Evolutionary conservation across 2,113 vertebrate genomes (phyloP).

Genomic region (Balaeniceps rex): DNA sequence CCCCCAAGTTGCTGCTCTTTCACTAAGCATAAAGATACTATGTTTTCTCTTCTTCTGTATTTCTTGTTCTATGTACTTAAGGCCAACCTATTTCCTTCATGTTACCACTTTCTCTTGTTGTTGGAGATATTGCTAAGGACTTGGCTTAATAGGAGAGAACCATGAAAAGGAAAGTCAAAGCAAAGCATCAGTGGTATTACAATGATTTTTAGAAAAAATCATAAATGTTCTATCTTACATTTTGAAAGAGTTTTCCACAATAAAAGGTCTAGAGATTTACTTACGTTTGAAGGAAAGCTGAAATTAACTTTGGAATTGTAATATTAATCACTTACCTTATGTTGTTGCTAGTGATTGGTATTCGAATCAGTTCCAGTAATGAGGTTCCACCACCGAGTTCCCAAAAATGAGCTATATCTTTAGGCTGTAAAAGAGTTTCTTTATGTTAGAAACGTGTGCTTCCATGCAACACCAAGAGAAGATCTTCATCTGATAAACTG

Average conservation of each 20-base stretch:
- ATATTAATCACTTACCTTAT: conserved; percentile 73
- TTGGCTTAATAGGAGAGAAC: background rate
- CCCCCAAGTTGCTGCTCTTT: background rate
- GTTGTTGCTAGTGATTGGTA: conserved; percentile 82
- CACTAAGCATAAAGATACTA: background rate
- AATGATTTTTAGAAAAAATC: background rate
- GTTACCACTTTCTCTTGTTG: background rate
- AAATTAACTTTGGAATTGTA: background rate
- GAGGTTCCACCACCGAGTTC: conserved; percentile 94
- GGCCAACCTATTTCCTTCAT: background rate
- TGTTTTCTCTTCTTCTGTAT: background rate
- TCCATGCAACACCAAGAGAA: background rate
- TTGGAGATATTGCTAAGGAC: background rate
- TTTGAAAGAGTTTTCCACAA: background rate
- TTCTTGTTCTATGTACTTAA: background rate
- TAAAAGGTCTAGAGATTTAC: background rate
- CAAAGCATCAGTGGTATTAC: background rate
- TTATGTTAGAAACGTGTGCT: background rate
- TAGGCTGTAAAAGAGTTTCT: conserved; percentile 79
- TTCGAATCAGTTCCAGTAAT: conserved; percentile 85
- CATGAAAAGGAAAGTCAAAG: background rate
- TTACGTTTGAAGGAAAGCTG: background rate
- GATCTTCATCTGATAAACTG: background rate
- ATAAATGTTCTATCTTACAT: background rate
- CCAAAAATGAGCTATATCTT: conserved; percentile 94